Conservation (phyloP, 1,140 invertebrate genomes). For the Lutraria rhynchaena region DNA sequence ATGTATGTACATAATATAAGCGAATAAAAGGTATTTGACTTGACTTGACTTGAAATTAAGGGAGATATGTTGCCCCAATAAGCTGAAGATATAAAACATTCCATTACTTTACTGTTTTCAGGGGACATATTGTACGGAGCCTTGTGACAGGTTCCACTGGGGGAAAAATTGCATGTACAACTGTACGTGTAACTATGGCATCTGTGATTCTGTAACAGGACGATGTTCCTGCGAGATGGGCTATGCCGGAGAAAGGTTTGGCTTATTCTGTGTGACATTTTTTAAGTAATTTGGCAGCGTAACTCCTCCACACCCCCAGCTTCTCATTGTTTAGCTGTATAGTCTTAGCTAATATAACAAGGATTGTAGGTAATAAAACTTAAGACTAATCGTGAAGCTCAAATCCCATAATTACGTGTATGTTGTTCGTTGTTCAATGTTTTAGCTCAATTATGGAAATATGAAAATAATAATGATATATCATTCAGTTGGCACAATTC, state of each 20-base stretch:
- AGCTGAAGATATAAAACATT: too few species aligned
- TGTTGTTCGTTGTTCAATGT: neutral
- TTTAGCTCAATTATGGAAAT: neutral
- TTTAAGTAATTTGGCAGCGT: too few species aligned
- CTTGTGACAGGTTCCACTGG: slow-evolving; percentile 23
- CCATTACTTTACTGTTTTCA: slow-evolving; percentile 20
- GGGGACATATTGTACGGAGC: slow-evolving; percentile 43
- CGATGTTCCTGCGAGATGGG: neutral
- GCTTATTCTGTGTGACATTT: neutral
- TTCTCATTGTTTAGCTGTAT: neutral
- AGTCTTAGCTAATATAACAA: neutral
- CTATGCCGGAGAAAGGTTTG: neutral
- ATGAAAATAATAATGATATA: too few species aligned
- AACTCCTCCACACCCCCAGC: too few species aligned
- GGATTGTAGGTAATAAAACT: neutral
- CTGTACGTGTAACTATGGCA: neutral
- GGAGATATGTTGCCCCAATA: too few species aligned
- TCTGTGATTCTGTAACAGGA: neutral
- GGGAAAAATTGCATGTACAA: neutral
- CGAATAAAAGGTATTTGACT: too few species aligned
- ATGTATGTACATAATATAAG: too few species aligned
- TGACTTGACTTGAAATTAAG: too few species aligned
- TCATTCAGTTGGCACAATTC: too few species aligned
- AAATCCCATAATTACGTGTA: neutral
- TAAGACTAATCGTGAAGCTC: neutral